A percentile compares a stretch with the other conserved stretches of the same genome.
Conservation (phyloP, 2,797 vertebrate genomes). For the Aselliscus stoliczkanus region DNA sequence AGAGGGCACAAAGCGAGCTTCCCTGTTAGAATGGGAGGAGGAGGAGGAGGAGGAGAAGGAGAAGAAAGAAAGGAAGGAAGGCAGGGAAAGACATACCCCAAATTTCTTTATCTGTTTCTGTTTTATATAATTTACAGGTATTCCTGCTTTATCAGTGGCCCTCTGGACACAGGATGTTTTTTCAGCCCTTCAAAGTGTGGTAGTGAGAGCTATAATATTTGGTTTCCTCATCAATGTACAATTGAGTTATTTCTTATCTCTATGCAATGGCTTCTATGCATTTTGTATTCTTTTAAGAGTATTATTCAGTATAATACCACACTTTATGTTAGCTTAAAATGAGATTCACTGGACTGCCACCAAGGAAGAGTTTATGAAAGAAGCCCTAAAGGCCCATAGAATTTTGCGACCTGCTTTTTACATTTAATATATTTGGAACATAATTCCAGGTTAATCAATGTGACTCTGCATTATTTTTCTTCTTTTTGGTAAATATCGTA, state of each 20-base stretch:
- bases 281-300: not conserved
- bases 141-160: not conserved
- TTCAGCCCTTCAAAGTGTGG: not conserved
- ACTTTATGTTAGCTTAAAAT: not conserved
- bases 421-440: not conserved
- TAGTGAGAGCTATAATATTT: not conserved
- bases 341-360: not conserved
- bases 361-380: not conserved
- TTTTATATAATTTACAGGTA: not conserved
- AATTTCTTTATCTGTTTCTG: not conserved
- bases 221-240: not conserved
- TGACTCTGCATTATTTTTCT: not conserved
- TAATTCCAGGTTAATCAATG: not conserved
- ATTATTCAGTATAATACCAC: not conserved
- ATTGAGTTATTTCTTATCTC: not conserved
- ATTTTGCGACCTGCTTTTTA: slow-evolving; percentile 4
- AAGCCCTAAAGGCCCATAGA: not conserved
- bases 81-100: slow-evolving; percentile 20
- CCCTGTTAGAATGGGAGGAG: slow-evolving; percentile 7
- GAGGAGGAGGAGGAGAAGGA: not conserved
- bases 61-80: not conserved
- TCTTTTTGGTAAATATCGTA: not conserved
- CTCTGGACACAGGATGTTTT: not conserved
- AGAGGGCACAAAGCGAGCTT: not conserved
- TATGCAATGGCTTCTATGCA: not conserved